A percentile compares a stretch with the other conserved stretches of the same genome.
Evolutionary conservation across 2,888 invertebrate species (phyloP).

Genomic region (Allophyes oxyacanthae): DNA sequence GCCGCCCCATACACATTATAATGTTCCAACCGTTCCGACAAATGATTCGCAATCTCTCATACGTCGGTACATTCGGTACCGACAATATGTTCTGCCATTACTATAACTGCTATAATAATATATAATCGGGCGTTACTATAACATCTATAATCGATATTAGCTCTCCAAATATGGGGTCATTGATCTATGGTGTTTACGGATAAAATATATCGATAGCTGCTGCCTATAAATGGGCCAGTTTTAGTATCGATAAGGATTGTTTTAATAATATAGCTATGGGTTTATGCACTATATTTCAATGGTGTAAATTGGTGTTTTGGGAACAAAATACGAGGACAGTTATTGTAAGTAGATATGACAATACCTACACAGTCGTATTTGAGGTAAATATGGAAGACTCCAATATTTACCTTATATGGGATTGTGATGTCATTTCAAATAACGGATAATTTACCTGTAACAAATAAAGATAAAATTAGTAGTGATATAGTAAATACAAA

Average conservation of each 20-base stretch:
- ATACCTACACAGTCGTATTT: too few species aligned
- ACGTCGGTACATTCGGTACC: slow-evolving; percentile 29
- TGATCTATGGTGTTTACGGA: slow-evolving; percentile 24
- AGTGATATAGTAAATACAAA: neutral
- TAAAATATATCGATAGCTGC: slow-evolving; percentile 27
- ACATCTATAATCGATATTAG: slow-evolving; percentile 31
- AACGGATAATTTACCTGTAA: slow-evolving; percentile 50
- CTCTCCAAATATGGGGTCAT: slow-evolving; percentile 39
- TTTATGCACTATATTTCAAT: slow-evolving; percentile 3
- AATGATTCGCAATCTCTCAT: slow-evolving; percentile 68
- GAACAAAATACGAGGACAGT: neutral
- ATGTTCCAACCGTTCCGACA: slow-evolving; percentile 43
- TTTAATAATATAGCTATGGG: slow-evolving; percentile 14
- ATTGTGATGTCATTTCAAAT: neutral
- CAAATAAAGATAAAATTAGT: slow-evolving; percentile 38
- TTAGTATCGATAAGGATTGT: slow-evolving; percentile 21
- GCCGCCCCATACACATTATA: slow-evolving; percentile 19
- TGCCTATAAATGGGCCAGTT: slow-evolving; percentile 11
- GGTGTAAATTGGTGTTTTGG: neutral
- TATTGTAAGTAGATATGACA: too few species aligned
- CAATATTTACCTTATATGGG: slow-evolving; percentile 18
- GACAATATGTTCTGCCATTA: slow-evolving; percentile 50
- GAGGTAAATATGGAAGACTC: too few species aligned
- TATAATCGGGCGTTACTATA: slow-evolving; percentile 11
- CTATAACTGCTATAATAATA: slow-evolving; percentile 9